Evolutionary conservation across 2,113 vertebrate genomes (phyloP).

Genomic region (Serilophus lunatus): DNA sequence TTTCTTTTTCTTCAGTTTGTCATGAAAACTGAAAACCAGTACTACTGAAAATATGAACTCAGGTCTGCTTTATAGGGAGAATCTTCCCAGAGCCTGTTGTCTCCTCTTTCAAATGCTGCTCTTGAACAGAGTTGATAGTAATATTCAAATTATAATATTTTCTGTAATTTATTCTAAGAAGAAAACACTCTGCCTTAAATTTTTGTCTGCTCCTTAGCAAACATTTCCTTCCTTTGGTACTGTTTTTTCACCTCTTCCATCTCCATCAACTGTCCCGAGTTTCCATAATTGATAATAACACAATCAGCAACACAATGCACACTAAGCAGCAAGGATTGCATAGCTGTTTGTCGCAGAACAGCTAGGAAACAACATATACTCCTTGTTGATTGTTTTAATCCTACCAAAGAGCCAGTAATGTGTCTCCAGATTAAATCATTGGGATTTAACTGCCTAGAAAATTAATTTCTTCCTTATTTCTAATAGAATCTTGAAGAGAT

Average conservation of each 20-base stretch:
- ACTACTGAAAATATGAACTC: neutral
- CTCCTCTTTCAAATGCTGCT: neutral
- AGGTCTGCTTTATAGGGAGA: neutral
- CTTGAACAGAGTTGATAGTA: neutral
- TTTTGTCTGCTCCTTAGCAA: neutral
- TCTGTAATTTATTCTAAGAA: neutral
- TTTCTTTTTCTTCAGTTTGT: neutral
- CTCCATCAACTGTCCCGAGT: neutral
- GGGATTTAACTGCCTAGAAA: slow-evolving; percentile 34
- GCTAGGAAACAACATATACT: neutral
- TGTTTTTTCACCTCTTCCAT: neutral
- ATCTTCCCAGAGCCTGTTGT: neutral
- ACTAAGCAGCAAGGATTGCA: neutral
- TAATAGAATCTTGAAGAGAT: slow-evolving; percentile 20
- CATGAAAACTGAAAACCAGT: neutral
- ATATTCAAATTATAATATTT: neutral
- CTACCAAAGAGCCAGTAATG: neutral
- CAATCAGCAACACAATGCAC: neutral
- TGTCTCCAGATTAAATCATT: slow-evolving; percentile 10
- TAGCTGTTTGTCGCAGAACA: neutral
- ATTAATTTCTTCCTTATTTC: slow-evolving; percentile 14
- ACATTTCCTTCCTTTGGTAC: neutral
- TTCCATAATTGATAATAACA: neutral
- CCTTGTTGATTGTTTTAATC: slow-evolving; percentile 1
- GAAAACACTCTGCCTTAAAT: neutral